Evolutionary conservation across 1,140 invertebrate species (phyloP).

Genomic region (Drosophila baimaii): DNA sequence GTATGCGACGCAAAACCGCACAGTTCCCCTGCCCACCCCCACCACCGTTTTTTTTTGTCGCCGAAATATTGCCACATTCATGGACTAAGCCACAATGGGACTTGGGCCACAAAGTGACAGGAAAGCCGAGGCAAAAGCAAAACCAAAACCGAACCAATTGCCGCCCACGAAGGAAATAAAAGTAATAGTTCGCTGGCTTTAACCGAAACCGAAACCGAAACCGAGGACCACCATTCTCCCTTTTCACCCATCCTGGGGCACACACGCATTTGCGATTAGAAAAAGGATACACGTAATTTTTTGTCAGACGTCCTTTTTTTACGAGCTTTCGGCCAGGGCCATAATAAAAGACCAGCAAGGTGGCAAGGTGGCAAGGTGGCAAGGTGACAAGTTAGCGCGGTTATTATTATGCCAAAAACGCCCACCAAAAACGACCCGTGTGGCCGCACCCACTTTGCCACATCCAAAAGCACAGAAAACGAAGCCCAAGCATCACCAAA

Average conservation of each 20-base stretch:
- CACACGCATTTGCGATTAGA: constrained; percentile 74
- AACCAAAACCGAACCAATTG: constrained; percentile 40
- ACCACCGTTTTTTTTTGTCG: background rate
- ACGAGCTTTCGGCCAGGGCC: constrained; percentile 45
- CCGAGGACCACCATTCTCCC: background rate
- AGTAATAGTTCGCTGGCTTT: constrained; percentile 67
- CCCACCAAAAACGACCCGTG: constrained; percentile 10
- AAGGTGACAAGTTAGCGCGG: constrained; percentile 71
- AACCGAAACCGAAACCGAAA: background rate
- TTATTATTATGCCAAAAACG: constrained; percentile 76
- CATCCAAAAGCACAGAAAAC: background rate
- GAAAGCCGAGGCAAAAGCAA: constrained; percentile 17
- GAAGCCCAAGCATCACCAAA: background rate
- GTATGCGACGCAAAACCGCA: constrained; percentile 68
- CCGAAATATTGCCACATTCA: constrained; percentile 51
- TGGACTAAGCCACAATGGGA: constrained; percentile 65
- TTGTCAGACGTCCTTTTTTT: constrained; percentile 62
- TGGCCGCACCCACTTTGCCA: background rate
- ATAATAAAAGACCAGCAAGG: constrained; percentile 56
- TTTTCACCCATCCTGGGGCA: constrained; percentile 14
- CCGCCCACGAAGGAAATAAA: constrained; percentile 67
- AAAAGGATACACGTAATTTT: constrained; percentile 82
- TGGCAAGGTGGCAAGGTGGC: constrained; percentile 73
- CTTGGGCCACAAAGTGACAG: constrained; percentile 63
- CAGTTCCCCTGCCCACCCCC: no score